These are phyloP conservation scores for Cladorhizidae sp. DNA, from an alignment of 37 sponge, comb jelly and placozoan genomes.

Conservation along the genomic window DNA sequence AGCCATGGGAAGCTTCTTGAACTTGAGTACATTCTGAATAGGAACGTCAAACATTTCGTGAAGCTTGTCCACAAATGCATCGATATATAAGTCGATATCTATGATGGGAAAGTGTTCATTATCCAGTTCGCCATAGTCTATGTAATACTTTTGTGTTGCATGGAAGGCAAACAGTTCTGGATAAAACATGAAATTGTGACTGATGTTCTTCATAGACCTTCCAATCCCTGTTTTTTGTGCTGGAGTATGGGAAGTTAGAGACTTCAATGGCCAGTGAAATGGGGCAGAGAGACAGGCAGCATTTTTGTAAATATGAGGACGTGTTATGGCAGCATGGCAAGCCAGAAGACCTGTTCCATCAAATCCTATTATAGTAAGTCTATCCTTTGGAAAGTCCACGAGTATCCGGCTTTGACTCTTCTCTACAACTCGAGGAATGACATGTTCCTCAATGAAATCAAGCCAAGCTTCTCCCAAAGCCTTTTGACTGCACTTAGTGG, in stretches of 20 bases:
- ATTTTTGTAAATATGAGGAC: constrained; percentile 46
- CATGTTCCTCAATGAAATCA: constrained; percentile 24
- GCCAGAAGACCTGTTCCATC: constrained; percentile 51
- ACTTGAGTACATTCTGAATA: constrained; percentile 29
- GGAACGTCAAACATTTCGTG: constrained; percentile 23
- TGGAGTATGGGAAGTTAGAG: background rate
- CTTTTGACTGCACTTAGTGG: background rate
- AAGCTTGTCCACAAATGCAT: constrained; percentile 34
- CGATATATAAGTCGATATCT: constrained; percentile 19
- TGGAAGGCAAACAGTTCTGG: constrained; percentile 7
- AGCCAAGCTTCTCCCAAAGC: constrained; percentile 33
- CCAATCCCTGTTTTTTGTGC: background rate
- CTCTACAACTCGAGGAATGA: constrained; percentile 26
- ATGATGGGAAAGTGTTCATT: constrained; percentile 26
- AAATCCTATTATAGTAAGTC: constrained; percentile 64
- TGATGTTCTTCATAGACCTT: background rate
- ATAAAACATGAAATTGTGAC: background rate
- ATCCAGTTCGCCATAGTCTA: constrained; percentile 65
- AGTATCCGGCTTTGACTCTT: constrained; percentile 29
- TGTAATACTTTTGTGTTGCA: constrained; percentile 66
- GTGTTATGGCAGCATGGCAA: constrained; percentile 70
- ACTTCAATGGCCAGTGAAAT: constrained; percentile 47
- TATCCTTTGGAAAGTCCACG: constrained; percentile 47
- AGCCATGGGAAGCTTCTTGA: constrained; percentile 27
- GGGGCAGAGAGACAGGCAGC: constrained; percentile 75